phyloP scores from a whole-genome alignment of 2,797 vertebrate species.

The Paguma larvata region DNA sequence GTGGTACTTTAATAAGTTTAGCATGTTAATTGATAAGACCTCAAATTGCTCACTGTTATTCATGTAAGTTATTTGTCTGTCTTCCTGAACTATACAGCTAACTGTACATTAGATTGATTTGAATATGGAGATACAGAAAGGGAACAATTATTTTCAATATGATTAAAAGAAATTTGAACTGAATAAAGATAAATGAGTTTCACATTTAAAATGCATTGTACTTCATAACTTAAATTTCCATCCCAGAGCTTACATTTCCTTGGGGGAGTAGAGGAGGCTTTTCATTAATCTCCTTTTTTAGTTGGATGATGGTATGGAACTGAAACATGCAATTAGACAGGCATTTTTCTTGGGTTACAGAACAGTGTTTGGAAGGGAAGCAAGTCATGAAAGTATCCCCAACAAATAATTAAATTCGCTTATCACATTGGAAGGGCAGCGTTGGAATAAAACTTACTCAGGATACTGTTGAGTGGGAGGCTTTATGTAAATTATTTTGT shows the following conservation, averaged over 20 bases:
- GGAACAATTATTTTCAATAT: background rate
- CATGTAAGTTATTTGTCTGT: constrained; percentile 3
- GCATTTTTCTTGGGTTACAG: constrained; percentile 15
- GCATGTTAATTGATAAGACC: background rate
- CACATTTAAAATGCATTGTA: constrained; percentile 28
- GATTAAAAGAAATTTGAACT: constrained; percentile 63
- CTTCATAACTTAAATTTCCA: constrained; percentile 48
- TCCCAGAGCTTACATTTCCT: background rate
- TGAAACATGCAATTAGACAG: background rate
- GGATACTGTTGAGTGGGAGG: background rate
- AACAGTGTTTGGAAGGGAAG: constrained; percentile 43
- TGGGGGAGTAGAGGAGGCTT: background rate
- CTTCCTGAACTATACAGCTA: background rate
- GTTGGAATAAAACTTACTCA: background rate
- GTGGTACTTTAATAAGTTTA: constrained; percentile 26
- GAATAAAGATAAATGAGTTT: constrained; percentile 8
- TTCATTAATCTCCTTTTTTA: constrained; percentile 54
- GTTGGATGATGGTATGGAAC: background rate
- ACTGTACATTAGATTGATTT: background rate
- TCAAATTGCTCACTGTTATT: background rate
- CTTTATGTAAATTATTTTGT: background rate
- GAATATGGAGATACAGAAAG: background rate
- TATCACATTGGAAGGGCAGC: constrained; percentile 5
- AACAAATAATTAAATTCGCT: constrained; percentile 64
- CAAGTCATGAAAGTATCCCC: constrained; percentile 29